These are phyloP conservation scores for Dynastes hyllus DNA, from an alignment of 2,888 invertebrate species.

Conservation along the genomic window DNA sequence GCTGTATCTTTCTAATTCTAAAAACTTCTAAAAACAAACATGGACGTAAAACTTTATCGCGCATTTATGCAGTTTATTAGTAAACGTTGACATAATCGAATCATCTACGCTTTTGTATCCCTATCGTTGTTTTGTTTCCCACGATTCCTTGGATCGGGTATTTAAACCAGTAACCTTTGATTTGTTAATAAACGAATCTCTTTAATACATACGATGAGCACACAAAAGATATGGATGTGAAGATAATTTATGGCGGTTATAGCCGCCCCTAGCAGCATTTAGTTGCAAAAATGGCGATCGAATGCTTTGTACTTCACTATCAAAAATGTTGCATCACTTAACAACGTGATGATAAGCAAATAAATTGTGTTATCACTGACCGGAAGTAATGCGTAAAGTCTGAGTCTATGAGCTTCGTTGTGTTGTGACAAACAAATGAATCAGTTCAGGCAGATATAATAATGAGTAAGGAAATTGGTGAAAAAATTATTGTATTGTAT, in stretches of 20 bases:
- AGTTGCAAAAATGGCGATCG: neutral
- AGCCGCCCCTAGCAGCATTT: neutral
- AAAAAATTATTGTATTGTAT: neutral
- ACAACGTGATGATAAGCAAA: conserved; percentile 1
- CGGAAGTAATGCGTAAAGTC: conserved; percentile 10
- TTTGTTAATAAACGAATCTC: conserved; percentile 9
- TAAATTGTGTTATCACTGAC: neutral
- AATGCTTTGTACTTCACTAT: neutral
- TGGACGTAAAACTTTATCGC: too few relatives aligned
- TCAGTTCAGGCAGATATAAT: too few relatives aligned
- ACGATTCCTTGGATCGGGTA: neutral
- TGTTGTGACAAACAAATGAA: neutral
- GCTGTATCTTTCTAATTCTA: too few relatives aligned
- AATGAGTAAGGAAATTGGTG: neutral
- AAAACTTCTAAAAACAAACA: too few relatives aligned
- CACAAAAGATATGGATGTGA: neutral
- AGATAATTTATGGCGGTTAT: neutral
- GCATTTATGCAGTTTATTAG: neutral
- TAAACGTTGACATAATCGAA: neutral
- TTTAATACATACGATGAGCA: neutral
- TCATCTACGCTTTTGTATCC: neutral
- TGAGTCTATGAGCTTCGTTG: neutral
- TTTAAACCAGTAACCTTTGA: conserved; percentile 22
- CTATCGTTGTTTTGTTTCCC: neutral
- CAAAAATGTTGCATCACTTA: neutral